A percentile compares a stretch with the other conserved stretches of the same genome.
Evolutionary conservation across 2,797 vertebrate species (phyloP).

Genomic region (Harpagifer antarcticus): DNA sequence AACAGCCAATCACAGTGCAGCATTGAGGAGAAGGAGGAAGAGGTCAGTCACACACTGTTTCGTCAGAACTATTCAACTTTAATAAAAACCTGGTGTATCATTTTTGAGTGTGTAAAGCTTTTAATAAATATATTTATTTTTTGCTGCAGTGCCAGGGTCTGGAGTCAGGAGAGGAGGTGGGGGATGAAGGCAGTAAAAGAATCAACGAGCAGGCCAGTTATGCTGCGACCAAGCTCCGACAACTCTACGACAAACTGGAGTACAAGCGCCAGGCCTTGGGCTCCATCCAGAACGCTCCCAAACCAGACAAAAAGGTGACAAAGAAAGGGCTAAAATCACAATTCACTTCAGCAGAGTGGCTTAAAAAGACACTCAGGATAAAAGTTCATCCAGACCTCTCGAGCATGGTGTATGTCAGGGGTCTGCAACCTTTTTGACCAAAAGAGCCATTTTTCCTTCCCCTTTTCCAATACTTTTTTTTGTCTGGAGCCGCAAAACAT

Average conservation of each 20-base stretch:
- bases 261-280: constrained; percentile 96
- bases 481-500: too few relatives aligned
- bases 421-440: too few relatives aligned
- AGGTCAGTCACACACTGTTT: constrained; percentile 80
- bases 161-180: constrained; percentile 85
- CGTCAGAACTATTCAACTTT: background rate
- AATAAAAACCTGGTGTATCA: background rate
- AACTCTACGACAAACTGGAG: constrained; percentile 95
- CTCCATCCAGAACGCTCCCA: constrained; percentile 96
- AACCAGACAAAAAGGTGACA: constrained; percentile 96
- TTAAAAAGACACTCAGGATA: background rate
- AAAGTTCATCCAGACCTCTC: background rate
- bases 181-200: constrained; percentile 89
- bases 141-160: constrained; percentile 83
- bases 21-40: constrained; percentile 90
- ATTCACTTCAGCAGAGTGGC: background rate
- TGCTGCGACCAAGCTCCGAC: constrained; percentile 92
- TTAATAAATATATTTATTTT: background rate
- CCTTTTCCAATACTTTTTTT: too few relatives aligned
- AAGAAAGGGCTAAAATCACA: too few relatives aligned
- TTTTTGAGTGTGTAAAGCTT: background rate
- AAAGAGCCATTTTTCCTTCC: too few relatives aligned
- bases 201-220: constrained; percentile 96
- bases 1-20: constrained; percentile 82
- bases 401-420: background rate